phyloP scores from a whole-genome alignment of 2,113 vertebrate species.

The Laterallus jamaicensis region DNA sequence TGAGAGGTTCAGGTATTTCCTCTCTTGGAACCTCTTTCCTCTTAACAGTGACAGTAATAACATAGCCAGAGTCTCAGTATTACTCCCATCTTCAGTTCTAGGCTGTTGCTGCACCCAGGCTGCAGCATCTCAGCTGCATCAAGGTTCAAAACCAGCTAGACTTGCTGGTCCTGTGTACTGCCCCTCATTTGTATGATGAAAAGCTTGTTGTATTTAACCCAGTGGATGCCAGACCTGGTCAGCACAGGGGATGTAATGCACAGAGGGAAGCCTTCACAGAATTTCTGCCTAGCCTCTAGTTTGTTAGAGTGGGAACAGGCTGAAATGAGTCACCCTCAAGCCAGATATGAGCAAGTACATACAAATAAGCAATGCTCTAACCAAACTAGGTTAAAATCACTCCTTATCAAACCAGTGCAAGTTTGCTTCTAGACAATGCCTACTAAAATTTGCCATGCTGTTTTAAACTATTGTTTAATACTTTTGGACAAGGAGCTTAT shows the following conservation, averaged over 20 bases:
- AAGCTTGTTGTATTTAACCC: not conserved
- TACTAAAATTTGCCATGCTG: not conserved
- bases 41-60: not conserved
- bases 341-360: not conserved
- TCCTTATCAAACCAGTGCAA: not conserved
- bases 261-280: not conserved
- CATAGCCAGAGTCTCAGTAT: not conserved
- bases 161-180: not conserved
- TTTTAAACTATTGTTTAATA: conserved; percentile 14
- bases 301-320: not conserved
- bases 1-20: not conserved
- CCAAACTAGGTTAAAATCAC: not conserved
- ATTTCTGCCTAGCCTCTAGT: not conserved
- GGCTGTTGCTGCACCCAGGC: not conserved
- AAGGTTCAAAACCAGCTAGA: not conserved
- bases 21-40: not conserved
- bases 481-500: conserved; percentile 25
- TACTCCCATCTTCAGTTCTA: not conserved
- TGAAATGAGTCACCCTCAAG: conserved; percentile 17
- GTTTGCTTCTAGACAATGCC: not conserved
- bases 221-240: not conserved
- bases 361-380: not conserved
- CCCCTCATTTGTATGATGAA: not conserved
- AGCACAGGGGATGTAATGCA: not conserved
- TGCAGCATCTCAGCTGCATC: not conserved